Evolutionary conservation across 2,888 invertebrate species (phyloP).

Genomic region (Strigamia crassipes): DNA sequence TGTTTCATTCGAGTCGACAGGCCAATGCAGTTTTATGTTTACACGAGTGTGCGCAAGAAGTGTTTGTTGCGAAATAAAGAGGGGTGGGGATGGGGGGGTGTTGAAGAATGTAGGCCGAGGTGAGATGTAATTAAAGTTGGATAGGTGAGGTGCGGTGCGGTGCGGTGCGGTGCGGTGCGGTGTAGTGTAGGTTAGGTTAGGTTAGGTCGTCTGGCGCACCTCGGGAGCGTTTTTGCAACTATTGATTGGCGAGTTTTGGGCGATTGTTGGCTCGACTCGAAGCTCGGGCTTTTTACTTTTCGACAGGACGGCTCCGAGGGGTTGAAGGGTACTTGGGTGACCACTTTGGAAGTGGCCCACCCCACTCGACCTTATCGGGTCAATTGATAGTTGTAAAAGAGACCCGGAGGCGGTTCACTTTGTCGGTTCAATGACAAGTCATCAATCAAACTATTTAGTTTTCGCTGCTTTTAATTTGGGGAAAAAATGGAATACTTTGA

Average conservation of each 20-base stretch:
- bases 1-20: slow-evolving; percentile 39
- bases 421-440: background rate
- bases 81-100: background rate
- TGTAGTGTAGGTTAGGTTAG: too few relatives aligned
- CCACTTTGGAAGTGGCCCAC: slow-evolving; percentile 12
- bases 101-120: background rate
- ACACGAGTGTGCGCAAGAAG: background rate
- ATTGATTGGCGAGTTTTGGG: background rate
- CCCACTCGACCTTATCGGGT: background rate
- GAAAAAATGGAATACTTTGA: too few relatives aligned
- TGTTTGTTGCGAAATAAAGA: too few relatives aligned
- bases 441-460: background rate
- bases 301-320: background rate
- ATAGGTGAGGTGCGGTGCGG: background rate
- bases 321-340: slow-evolving; percentile 26
- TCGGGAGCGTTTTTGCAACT: background rate
- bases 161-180: background rate
- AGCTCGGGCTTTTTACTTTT: background rate
- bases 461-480: background rate
- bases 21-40: slow-evolving; percentile 12
- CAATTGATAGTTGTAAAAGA: background rate
- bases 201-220: background rate
- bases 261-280: background rate
- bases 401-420: background rate
- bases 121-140: background rate